Evolutionary conservation across 92 coral and sea anemone genomes (phyloP).

Genomic region (Palythoa heliodiscus): DNA sequence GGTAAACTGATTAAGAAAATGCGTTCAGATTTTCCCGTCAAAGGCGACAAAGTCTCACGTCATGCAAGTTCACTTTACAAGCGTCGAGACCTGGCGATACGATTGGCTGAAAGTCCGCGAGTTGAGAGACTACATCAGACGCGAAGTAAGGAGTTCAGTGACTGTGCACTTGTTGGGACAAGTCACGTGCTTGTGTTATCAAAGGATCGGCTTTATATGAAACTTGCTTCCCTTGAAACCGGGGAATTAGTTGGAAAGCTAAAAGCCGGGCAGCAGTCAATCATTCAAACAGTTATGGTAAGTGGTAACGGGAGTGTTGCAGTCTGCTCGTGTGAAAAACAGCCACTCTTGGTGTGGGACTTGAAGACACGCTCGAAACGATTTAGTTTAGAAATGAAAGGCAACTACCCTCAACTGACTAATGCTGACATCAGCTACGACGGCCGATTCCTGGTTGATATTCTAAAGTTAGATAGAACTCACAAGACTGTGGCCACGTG

Average conservation of each 20-base stretch:
- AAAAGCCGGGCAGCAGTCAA: constrained; percentile 86
- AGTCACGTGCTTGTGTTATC: constrained; percentile 89
- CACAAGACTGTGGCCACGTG: constrained; percentile 94
- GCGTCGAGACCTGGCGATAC: constrained; percentile 91
- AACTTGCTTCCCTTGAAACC: constrained; percentile 88
- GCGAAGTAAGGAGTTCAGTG: constrained; percentile 85
- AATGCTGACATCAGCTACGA: constrained; percentile 90
- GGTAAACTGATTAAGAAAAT: constrained; percentile 89
- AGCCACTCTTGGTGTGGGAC: constrained; percentile 91
- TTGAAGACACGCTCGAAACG: constrained; percentile 69
- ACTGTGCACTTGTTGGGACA: constrained; percentile 90
- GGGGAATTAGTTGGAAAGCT: constrained; percentile 92
- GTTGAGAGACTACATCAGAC: constrained; percentile 70
- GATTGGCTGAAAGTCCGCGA: constrained; percentile 94
- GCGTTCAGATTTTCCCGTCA: constrained; percentile 86
- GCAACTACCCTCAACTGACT: constrained; percentile 85
- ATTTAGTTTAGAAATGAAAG: constrained; percentile 77
- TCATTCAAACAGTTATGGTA: constrained; percentile 95
- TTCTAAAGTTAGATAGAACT: constrained; percentile 79
- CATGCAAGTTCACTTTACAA: constrained; percentile 99
- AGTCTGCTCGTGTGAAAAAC: constrained; percentile 89
- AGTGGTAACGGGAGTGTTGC: constrained; percentile 89
- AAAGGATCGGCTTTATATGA: constrained; percentile 85
- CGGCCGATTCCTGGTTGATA: constrained; percentile 92
- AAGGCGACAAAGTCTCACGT: constrained; percentile 83